phyloP scores from a whole-genome alignment of 92 coral and sea anemone genomes.

The Desmophyllum pertusum region DNA sequence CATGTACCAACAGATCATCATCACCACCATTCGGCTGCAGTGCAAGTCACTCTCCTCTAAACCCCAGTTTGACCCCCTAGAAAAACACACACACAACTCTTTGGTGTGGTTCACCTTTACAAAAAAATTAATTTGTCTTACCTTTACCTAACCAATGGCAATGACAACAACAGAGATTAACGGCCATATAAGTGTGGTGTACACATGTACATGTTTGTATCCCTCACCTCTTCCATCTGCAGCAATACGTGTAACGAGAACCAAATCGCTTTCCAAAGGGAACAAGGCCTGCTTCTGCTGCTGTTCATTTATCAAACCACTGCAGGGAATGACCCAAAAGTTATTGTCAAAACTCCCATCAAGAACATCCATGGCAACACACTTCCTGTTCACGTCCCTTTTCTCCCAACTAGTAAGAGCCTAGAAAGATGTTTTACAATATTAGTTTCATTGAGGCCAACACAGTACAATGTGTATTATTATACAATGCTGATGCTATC shows the following conservation, averaged over 20 bases:
- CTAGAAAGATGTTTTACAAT: neutral
- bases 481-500: too few species aligned
- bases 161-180: too few species aligned
- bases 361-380: slow-evolving; percentile 22
- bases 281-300: slow-evolving; percentile 22
- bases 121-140: too few species aligned
- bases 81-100: too few species aligned
- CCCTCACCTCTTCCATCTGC: neutral
- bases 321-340: slow-evolving; percentile 28
- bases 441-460: neutral
- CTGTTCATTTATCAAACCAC: slow-evolving; percentile 30
- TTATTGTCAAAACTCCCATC: slow-evolving; percentile 26
- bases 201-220: neutral
- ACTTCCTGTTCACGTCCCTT: slow-evolving; percentile 1
- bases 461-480: neutral
- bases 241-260: slow-evolving; percentile 4
- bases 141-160: too few species aligned
- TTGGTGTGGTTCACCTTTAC: too few species aligned
- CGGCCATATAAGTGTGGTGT: too few species aligned
- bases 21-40: too few species aligned
- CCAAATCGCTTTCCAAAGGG: slow-evolving; percentile 60
- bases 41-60: too few species aligned
- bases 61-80: too few species aligned
- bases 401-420: slow-evolving; percentile 12
- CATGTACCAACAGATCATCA: too few species aligned